Evolutionary conservation across 2,113 vertebrate genomes (phyloP).

Genomic region (Pomatorhinus ruficollis): DNA sequence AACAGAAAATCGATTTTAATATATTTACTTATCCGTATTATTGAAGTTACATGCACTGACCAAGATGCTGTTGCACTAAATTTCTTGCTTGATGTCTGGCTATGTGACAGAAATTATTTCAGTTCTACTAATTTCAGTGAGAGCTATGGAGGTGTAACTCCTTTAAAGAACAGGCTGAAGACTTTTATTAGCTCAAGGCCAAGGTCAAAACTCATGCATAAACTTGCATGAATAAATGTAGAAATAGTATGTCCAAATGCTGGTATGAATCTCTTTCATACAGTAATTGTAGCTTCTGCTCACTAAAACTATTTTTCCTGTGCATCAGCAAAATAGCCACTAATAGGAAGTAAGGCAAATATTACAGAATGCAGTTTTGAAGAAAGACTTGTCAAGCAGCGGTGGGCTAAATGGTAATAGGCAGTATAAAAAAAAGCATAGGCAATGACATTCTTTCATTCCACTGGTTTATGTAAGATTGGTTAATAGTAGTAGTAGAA

Average conservation of each 20-base stretch:
- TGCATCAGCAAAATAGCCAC: neutral
- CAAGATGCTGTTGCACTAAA: neutral
- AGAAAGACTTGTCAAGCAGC: neutral
- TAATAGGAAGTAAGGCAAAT: neutral
- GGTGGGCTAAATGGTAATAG: neutral
- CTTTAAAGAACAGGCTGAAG: neutral
- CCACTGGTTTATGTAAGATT: neutral
- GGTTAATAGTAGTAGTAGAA: neutral
- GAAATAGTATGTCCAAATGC: neutral
- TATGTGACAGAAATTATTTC: neutral
- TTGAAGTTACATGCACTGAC: neutral
- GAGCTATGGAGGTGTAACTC: neutral
- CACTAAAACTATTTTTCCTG: neutral
- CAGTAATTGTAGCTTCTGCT: neutral
- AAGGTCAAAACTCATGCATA: neutral
- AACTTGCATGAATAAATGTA: neutral
- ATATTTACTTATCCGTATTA: neutral
- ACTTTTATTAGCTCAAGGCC: neutral
- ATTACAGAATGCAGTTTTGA: neutral
- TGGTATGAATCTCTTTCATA: neutral
- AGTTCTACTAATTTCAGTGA: neutral
- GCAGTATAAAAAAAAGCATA: neutral
- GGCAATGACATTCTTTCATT: neutral
- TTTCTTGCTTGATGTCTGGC: neutral
- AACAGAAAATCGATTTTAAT: neutral